These are phyloP conservation scores for Drosophila sucinea DNA, from an alignment of 1,140 invertebrate genomes.

Conservation along the genomic window DNA sequence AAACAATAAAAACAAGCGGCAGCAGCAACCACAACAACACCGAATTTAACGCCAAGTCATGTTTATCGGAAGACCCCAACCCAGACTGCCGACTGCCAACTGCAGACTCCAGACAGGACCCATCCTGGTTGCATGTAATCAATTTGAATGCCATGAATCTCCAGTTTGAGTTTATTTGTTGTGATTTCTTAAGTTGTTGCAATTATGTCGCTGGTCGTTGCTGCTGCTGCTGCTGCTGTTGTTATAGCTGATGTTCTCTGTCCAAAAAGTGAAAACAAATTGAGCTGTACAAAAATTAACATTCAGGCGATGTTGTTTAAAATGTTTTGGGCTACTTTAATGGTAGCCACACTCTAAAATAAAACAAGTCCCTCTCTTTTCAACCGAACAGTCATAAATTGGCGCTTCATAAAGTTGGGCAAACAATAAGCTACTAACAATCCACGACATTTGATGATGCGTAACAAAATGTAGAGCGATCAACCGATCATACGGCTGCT, in stretches of 20 bases:
- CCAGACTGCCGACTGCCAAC: neutral
- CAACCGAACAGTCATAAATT: slow-evolving; percentile 57
- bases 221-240: slow-evolving; percentile 18
- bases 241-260: slow-evolving; percentile 30
- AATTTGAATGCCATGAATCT: slow-evolving; percentile 72
- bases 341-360: slow-evolving; percentile 31
- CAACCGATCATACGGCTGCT: slow-evolving; percentile 21
- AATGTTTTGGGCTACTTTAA: slow-evolving; percentile 53
- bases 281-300: slow-evolving; percentile 52
- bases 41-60: slow-evolving; percentile 63
- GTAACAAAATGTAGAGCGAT: slow-evolving; percentile 63
- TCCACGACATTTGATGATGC: slow-evolving; percentile 34
- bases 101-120: slow-evolving; percentile 42
- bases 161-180: slow-evolving; percentile 64
- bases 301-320: slow-evolving; percentile 41
- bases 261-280: slow-evolving; percentile 57
- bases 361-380: slow-evolving; percentile 24
- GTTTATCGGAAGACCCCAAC: slow-evolving; percentile 63
- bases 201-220: slow-evolving; percentile 60
- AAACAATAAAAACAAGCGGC: slow-evolving; percentile 81
- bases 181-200: slow-evolving; percentile 78
- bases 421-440: slow-evolving; percentile 71
- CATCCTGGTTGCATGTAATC: slow-evolving; percentile 55
- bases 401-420: slow-evolving; percentile 49
- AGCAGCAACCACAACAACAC: slow-evolving; percentile 51